Evolutionary conservation across 2,113 vertebrate species (phyloP), one percentile per base, ranked within the genome.

Genomic region (Excalfactoria chinensis): DNA sequence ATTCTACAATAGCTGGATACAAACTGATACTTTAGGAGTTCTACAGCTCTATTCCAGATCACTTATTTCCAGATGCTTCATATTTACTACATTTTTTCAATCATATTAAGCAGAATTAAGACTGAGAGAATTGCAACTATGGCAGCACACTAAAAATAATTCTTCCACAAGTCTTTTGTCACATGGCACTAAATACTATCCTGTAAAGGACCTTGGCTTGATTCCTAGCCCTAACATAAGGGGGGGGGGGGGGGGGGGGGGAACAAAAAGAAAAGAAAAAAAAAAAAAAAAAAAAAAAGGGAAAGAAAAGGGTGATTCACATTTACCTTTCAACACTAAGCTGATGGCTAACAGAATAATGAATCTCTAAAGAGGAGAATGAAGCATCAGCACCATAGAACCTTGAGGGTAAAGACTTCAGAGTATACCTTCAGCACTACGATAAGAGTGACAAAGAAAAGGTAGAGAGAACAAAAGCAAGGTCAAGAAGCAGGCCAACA

Each of bases 391-490:
- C 49, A 89, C 51, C 51, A 51, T 13, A 77, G 55, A 66, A 86
- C 76, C 92, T 84, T 88, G 73, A 90, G 72, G 40, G 58, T 62
- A 48, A 78, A 89, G 80, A 56, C 56, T 48, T 55, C 35, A 83
- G 46, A 79, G 44, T 12, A 34, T 49, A 73, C 23, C 35, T 79
- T 68, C 43, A 91, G 56, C 0, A 0, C 43, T 32, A 34, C 37
- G 30, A 34, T 62, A 71, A 71, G 13, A 11, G 7, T 10, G 46
- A 68, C 46, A 93, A 90, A 92, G 37, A 32, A 86, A 70, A 84
- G 28, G 26, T 16, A 30, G 49, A 73, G 40, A 9, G 44, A 66
- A 82, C 32, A 92, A 84, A 84, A 86, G 62, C 92, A 91, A 96
- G 89, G 87, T 68, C 86, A 92, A 93, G 69, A 64, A 75, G 66